Evolutionary conservation across 2,113 vertebrate species (phyloP).

Genomic region (Lepus timidus): DNA sequence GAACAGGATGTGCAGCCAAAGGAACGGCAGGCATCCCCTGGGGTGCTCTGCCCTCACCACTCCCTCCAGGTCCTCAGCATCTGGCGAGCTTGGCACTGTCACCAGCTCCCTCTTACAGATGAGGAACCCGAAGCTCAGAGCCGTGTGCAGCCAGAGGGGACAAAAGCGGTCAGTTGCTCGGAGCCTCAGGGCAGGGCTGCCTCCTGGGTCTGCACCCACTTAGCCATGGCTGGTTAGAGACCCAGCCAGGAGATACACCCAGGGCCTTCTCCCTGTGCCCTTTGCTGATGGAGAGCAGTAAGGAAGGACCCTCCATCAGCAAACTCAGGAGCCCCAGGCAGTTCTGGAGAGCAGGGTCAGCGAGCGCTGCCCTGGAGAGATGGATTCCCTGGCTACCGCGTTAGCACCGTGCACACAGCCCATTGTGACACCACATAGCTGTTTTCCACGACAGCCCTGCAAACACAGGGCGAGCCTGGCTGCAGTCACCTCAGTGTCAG

Average conservation of each 20-base stretch:
- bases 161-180: not conserved
- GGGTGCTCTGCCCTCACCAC: not conserved
- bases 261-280: not conserved
- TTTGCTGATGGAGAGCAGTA: not conserved
- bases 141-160: not conserved
- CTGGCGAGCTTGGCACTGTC: not conserved
- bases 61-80: not conserved
- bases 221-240: not conserved
- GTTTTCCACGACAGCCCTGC: not conserved
- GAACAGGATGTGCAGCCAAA: not conserved
- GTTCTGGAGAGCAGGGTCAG: not conserved
- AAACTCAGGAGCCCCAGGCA: not conserved
- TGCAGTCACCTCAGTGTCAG: not conserved
- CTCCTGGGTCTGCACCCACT: not conserved
- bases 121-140: constrained; percentile 19
- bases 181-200: not conserved
- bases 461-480: not conserved
- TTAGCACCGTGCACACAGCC: not conserved
- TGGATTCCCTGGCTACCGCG: too few species aligned
- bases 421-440: not conserved
- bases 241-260: too few species aligned
- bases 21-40: too few species aligned
- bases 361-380: not conserved
- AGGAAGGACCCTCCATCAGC: not conserved
- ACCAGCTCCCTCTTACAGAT: constrained; percentile 55